Base-by-base conservation (phyloP, 2,797 vertebrate species). In the Leptatherina wallacei region DNA sequence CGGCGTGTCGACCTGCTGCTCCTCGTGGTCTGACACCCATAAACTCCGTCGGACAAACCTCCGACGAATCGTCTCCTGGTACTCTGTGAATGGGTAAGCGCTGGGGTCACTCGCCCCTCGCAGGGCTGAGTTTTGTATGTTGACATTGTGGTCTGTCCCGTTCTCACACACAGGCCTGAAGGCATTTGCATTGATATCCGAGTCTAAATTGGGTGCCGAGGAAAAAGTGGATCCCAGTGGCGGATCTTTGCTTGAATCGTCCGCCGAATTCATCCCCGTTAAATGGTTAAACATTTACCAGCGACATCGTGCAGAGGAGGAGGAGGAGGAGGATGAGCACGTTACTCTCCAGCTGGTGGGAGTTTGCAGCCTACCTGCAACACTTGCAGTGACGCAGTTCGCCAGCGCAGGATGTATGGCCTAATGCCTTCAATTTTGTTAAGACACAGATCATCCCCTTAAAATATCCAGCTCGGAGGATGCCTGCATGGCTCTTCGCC, bases 11-110 rank as follows among this genome's bases (percentile, higher is more conserved):
- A 93, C 88, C 6, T 90, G 79, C 62, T 93, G 95, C 44, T 98
- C 97, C 89, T 98, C 98, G 64, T 95, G 92, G 84, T 98, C 97
- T 1, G 97, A 96, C 78, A 97, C 94, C 94, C 97, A 97, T 82
- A 97, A 88, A 70, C 94, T 97, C 84, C 96, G 90, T 65, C 97
- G 95, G 86, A 98, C 93, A 84, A 99, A 99, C 75, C 97, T 95
- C 89, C 96, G 97, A 57, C 96, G 96, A 70, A 95, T 92, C 49
- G 93, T 83, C 42, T 92, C 93, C 62, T 91, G 91, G 81, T 95
- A 95, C 70, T 95, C 94, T 11, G 91, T 88, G 72, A 89, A 88
- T 11, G 93, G 93, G 47, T 92, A 93, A 0, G 84, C 77, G 71
- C 94, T 95, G 77, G 90, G 94, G 82, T 95, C 94, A 54, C 93